Percentiles rank a stretch among this genome's conserved stretches.
phyloP scores from a whole-genome alignment of 2,113 vertebrate species.

The Cyanistes caeruleus region DNA sequence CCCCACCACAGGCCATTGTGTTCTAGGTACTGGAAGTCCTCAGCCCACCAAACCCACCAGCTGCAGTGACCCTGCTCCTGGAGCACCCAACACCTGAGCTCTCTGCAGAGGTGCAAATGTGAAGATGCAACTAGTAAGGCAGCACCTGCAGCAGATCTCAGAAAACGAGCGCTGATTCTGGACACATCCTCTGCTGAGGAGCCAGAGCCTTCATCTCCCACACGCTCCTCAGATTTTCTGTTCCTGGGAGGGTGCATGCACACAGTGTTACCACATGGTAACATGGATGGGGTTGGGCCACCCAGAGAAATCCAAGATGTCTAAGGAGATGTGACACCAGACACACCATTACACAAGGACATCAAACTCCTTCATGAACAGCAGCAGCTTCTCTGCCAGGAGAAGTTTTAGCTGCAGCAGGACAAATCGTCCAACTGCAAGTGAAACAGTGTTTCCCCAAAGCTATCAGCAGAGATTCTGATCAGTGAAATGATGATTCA shows the following conservation, averaged over 20 bases:
- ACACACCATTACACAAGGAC: not conserved
- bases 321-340: not conserved
- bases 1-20: not conserved
- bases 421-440: not conserved
- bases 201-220: not conserved
- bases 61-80: not conserved
- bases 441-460: not conserved
- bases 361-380: rapidly evolving
- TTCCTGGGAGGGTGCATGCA: not conserved
- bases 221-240: rapidly evolving
- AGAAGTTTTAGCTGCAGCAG: not conserved
- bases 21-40: not conserved
- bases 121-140: not conserved
- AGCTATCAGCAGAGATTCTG: not conserved
- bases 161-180: not conserved
- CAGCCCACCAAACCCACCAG: not conserved
- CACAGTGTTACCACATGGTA: not conserved
- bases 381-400: not conserved
- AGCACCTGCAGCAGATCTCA: not conserved
- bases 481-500: not conserved
- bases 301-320: not conserved
- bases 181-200: not conserved
- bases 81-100: not conserved
- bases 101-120: not conserved
- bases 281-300: not conserved